Evolutionary conservation across 2,888 invertebrate genomes (phyloP), one percentile per base, ranked within the genome.

Genomic region (Cotesia congregata): DNA sequence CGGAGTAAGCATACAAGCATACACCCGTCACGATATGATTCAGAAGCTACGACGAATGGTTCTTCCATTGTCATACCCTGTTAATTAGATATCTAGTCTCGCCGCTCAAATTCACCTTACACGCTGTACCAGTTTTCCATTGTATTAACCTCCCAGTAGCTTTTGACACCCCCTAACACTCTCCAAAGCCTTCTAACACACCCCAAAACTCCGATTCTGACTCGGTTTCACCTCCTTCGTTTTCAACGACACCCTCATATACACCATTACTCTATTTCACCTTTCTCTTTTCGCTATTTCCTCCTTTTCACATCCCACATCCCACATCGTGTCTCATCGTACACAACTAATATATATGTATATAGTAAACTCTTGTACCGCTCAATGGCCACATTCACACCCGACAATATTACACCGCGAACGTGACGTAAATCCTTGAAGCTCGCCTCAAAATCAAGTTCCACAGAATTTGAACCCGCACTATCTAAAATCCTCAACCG

Each of bases 11-110:
- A 39, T 59, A 17, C 50, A 72, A 64, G 59, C 12, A 64, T 30
- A 67, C 71, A 72, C 67, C 67, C 68, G 69, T 41, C 73, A 80
- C 77, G 86, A 86, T 86, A 87, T 83, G 86, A 88, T 87, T 88
- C 85, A 85, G 77, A 80, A 83, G 85, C 79, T 82, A 85, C 86
- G 86, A 86, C 86, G 86, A 86, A 87, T 86, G 84, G 85, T 83
- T 87, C 86, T 84, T 81, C 86, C 85, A 88, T 88, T 88, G 88
- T 88, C 84, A 83, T 79, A 83, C 82, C 80, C 86, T 88, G 88
- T 88, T 88, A 88, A 88, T 88, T 88, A 88, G 88, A 86, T 88
- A 88, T 88, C 88, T 86, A 87, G 86, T 86, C 85, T 83, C 85
- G 85, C 83, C 82, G 85, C 83, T 86, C 85, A 86, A 87, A 88